Evolutionary conservation across 2,888 invertebrate genomes (phyloP), one percentile per base, ranked within the genome.

Genomic region (Taenaris catops): DNA sequence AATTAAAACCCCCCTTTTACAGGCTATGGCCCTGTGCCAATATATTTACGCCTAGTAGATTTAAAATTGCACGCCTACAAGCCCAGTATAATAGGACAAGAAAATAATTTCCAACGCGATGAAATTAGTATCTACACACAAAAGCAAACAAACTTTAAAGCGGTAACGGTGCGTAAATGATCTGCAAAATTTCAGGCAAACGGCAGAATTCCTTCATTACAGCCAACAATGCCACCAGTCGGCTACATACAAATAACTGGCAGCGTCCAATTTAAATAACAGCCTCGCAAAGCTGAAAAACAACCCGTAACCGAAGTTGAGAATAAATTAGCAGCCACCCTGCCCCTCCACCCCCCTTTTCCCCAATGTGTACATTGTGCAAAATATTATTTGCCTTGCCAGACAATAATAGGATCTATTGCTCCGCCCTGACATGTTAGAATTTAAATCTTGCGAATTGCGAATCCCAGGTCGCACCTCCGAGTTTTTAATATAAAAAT

Each of bases 341-440:
- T 34, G 25, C 68, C 64, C 63, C 63, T 48, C 58, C 60, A 68
- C 64, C 63, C 63, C 48, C 58, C 60, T 60, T 64, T 67, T 70
- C 58, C 69, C 80, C 88, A 89, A 89, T 90, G 90, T 90, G 88
- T 90, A 91, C 89, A 89, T 89, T 91, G 90, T 89, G 89, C 89
- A 89, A 89, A 90, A 90, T 90, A 91, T 90, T 90, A 91, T 91
- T 91, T 90, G 90, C 90, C 88, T 90, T 89, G 87, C 89, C 87
- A 88, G 86, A 86, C 83, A 83, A 84, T 87, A 86, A 79, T 88
- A 76, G 80, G 81, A 84, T 83, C 79, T 79, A 74, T 59, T 68
- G 81, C 79, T 73, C 67, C 84, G 80, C 84, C 83, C 79, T 86
- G 88, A 87, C 87, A 87, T 87, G 84, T 86, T 84, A 84, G 84